Evolutionary conservation across 2,888 invertebrate genomes (phyloP).

Genomic region (Melanchra persicariae): DNA sequence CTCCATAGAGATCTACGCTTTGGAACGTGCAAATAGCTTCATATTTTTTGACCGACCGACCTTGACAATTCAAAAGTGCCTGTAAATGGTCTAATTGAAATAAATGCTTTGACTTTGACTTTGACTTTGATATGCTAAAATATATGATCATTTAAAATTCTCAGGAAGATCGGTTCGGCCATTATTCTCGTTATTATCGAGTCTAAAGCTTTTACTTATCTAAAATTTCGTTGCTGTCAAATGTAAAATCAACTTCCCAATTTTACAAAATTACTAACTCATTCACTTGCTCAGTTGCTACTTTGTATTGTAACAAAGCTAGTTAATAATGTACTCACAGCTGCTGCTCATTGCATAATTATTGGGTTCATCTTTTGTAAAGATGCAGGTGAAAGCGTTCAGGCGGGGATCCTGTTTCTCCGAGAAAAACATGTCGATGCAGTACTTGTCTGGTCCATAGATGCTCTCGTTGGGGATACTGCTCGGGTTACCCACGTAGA

Average conservation of each 20-base stretch:
- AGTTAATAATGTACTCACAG: constrained; percentile 76
- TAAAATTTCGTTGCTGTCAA: background rate
- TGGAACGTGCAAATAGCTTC: no score
- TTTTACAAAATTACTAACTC: no score
- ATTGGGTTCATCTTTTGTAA: constrained; percentile 45
- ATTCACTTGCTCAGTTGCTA: no score
- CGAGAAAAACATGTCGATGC: constrained; percentile 82
- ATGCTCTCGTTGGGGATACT: constrained; percentile 72
- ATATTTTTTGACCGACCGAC: no score
- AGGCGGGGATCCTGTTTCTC: constrained; percentile 67
- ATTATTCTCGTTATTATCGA: background rate
- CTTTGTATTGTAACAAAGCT: background rate
- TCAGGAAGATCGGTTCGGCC: constrained; percentile 2
- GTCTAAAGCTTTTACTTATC: constrained; percentile 14
- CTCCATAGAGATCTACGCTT: no score
- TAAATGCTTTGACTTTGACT: no score
- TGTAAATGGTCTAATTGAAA: no score
- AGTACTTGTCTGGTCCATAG: constrained; percentile 79
- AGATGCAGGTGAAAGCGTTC: constrained; percentile 82
- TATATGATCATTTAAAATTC: no score
- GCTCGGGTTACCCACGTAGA: constrained; percentile 75
- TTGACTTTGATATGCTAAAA: no score
- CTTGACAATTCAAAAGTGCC: no score
- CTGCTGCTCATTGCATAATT: constrained; percentile 74
- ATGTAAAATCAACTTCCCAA: no score